Conservation (phyloP, 2,113 vertebrate genomes). For the Indri indri region DNA sequence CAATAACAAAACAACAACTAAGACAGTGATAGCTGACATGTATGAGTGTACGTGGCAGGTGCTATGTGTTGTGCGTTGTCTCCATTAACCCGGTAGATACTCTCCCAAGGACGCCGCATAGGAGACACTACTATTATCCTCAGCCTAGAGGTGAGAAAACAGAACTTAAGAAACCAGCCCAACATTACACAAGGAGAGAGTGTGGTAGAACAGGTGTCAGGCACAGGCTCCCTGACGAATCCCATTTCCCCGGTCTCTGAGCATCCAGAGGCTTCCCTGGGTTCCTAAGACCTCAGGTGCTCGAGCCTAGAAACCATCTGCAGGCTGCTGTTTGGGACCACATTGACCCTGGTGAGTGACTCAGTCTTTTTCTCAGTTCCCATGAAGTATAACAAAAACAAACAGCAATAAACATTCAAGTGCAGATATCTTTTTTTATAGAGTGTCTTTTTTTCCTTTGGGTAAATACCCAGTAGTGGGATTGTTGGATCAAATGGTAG, state of each 20-base stretch:
- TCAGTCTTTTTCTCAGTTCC: background rate
- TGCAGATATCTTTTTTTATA: too few species aligned
- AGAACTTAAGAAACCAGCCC: background rate
- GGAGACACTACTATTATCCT: background rate
- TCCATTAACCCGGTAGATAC: background rate
- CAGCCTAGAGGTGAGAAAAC: background rate
- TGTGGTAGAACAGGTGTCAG: background rate
- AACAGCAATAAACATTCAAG: background rate
- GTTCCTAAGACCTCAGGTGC: background rate
- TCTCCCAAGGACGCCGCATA: background rate
- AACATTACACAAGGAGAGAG: background rate
- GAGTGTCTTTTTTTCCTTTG: too few species aligned
- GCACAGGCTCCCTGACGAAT: rapidly evolving
- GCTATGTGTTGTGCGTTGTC: background rate
- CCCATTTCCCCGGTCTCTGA: background rate
- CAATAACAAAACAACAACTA: background rate
- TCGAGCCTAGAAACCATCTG: background rate
- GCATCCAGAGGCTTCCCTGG: background rate
- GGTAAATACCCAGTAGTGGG: too few species aligned
- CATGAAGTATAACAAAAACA: background rate
- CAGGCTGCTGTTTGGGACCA: background rate
- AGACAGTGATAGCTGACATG: background rate
- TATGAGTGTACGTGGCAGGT: rapidly evolving
- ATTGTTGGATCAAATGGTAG: too few species aligned
- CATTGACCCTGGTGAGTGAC: background rate